phyloP scores from a whole-genome alignment of 2,113 vertebrate genomes.

The Lepidothrix coronata region DNA sequence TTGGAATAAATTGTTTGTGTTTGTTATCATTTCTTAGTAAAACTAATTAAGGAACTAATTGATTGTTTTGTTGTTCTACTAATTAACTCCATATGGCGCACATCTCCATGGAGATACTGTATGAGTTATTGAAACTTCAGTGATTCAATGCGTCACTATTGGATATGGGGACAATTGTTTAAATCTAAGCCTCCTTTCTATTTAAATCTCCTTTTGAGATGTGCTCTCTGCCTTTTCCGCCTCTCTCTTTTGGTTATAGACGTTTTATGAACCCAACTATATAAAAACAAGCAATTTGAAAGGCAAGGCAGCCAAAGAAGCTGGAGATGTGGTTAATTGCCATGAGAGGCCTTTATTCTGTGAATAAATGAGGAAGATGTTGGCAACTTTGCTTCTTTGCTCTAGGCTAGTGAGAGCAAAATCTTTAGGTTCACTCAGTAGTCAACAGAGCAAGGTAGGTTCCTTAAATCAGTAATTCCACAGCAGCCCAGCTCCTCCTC shows the following conservation, averaged over 20 bases:
- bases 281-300: not conserved
- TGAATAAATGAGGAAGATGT: not conserved
- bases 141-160: slow-evolving; percentile 64
- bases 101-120: slow-evolving; percentile 81
- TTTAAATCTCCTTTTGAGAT: slow-evolving; percentile 23
- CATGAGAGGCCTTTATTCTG: not conserved
- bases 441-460: not conserved
- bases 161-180: slow-evolving; percentile 67
- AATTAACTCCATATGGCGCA: slow-evolving; percentile 85
- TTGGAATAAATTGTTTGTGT: slow-evolving; percentile 79
- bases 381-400: not conserved
- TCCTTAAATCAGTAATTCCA: not conserved
- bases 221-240: not conserved
- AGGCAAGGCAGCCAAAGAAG: not conserved
- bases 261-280: not conserved
- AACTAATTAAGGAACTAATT: slow-evolving; percentile 85
- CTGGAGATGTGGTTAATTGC: not conserved
- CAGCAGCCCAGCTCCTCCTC: not conserved
- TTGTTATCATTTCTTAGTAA: slow-evolving; percentile 82
- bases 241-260: not conserved
- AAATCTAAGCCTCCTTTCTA: slow-evolving; percentile 61
- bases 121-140: slow-evolving; percentile 78
- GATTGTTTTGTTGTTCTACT: slow-evolving; percentile 84
- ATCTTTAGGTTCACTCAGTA: not conserved
- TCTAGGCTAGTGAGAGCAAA: not conserved